These are phyloP conservation scores for Elysia crispata DNA, from an alignment of 2,888 invertebrate genomes.

Conservation along the genomic window DNA sequence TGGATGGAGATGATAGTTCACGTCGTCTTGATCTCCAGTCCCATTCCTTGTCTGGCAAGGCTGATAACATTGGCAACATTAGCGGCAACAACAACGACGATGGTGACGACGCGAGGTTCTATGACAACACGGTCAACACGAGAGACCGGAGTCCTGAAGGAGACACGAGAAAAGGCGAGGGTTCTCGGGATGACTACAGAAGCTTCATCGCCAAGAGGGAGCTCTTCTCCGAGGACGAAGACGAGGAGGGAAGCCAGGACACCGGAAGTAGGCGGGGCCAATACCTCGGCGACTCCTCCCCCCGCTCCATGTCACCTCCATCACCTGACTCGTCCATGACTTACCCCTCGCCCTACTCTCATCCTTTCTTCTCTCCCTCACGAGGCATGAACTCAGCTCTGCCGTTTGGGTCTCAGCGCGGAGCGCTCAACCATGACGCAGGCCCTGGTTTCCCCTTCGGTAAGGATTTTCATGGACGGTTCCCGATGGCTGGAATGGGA, in stretches of 20 bases:
- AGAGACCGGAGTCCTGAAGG: background rate
- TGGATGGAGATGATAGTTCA: too few species aligned
- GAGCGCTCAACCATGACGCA: background rate
- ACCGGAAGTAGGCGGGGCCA: background rate
- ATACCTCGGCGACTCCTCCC: background rate
- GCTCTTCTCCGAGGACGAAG: conserved; percentile 44
- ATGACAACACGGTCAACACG: background rate
- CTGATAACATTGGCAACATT: background rate
- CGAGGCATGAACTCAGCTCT: background rate
- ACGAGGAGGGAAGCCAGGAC: conserved; percentile 35
- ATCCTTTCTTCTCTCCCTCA: conserved; percentile 34
- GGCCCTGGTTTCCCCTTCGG: conserved; percentile 36
- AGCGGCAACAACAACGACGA: background rate
- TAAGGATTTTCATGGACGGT: conserved; percentile 27
- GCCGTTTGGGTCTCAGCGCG: conserved; percentile 40
- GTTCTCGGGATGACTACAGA: conserved; percentile 21
- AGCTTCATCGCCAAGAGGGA: conserved; percentile 32
- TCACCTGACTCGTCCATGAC: conserved; percentile 42
- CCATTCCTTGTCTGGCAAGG: too few species aligned
- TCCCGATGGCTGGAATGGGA: conserved; percentile 30
- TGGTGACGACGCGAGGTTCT: background rate
- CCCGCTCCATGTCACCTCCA: conserved; percentile 23
- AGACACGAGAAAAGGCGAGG: conserved; percentile 1
- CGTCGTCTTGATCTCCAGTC: too few species aligned
- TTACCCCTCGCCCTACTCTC: conserved; percentile 36